A percentile compares a stretch with the other conserved stretches of the same genome.
Conservation (phyloP, 2,888 invertebrate species). For the Chalcis sispes region DNA sequence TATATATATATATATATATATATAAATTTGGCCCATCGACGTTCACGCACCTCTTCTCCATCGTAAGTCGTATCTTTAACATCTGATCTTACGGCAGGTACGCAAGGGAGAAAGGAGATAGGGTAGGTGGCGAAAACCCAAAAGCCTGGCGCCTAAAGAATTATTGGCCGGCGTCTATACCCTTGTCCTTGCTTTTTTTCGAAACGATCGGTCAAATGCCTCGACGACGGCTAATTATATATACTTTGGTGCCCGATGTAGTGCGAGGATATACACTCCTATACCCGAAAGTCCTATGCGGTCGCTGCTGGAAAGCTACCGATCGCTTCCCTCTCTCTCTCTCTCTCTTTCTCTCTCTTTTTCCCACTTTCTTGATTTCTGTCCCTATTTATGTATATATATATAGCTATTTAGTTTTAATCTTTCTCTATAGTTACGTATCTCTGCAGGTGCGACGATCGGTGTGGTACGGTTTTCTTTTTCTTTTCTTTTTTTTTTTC, state of each 20-base stretch:
- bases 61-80: slow-evolving; percentile 63
- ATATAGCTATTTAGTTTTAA: too few species aligned
- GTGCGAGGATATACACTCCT: too few species aligned
- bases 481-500: too few species aligned
- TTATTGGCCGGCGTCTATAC: slow-evolving; percentile 63
- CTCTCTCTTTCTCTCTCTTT: slow-evolving; percentile 4
- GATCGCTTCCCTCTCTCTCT: slow-evolving; percentile 16
- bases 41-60: too few species aligned
- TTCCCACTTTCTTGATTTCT: too few species aligned
- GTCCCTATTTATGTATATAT: too few species aligned
- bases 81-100: slow-evolving; percentile 68
- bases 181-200: not conserved
- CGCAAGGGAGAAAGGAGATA: slow-evolving; percentile 23
- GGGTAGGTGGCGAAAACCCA: slow-evolving; percentile 71
- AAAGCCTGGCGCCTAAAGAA: slow-evolving; percentile 70
- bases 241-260: slow-evolving; percentile 11
- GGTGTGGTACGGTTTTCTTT: too few species aligned
- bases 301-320: slow-evolving; percentile 39
- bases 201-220: slow-evolving; percentile 7
- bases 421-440: too few species aligned
- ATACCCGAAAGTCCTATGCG: not conserved
- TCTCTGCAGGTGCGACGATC: slow-evolving; percentile 51
- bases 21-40: too few species aligned
- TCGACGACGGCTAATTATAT: slow-evolving; percentile 33
- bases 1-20: too few species aligned